phyloP scores from a whole-genome alignment of 2,113 vertebrate species.

The Callionymus lyra region DNA sequence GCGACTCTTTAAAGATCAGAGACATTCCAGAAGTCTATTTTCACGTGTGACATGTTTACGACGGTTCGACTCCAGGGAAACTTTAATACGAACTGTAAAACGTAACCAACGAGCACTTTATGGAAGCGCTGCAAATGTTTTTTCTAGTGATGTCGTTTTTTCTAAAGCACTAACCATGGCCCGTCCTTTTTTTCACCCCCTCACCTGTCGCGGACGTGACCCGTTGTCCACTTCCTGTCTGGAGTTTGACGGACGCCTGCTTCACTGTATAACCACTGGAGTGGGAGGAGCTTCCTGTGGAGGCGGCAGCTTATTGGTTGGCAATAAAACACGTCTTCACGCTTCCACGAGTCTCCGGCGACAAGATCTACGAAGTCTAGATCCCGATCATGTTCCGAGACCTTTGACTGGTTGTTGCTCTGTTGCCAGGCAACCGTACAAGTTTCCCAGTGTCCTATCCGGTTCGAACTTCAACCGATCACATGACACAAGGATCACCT shows the following conservation, averaged over 20 bases:
- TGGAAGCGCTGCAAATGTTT: conserved; percentile 68
- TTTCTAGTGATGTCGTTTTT: conserved; percentile 72
- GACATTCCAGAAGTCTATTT: conserved; percentile 94
- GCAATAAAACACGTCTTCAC: conserved; percentile 65
- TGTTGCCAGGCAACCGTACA: too few species aligned
- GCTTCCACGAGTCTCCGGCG: conserved; percentile 11
- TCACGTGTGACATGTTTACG: conserved; percentile 79
- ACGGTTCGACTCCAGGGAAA: conserved; percentile 76
- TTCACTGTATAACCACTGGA: neutral
- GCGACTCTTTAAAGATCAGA: conserved; percentile 72
- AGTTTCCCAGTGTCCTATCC: too few species aligned
- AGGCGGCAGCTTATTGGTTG: conserved; percentile 8
- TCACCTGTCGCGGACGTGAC: neutral
- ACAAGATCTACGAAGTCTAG: too few species aligned
- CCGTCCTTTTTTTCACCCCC: neutral
- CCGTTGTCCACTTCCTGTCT: neutral
- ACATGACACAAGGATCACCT: too few species aligned
- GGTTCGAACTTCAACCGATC: too few species aligned
- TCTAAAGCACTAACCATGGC: conserved; percentile 57
- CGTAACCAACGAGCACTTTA: conserved; percentile 76
- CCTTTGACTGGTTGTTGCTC: too few species aligned
- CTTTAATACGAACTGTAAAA: conserved; percentile 74
- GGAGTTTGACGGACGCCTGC: too few species aligned
- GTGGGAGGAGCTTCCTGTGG: conserved; percentile 23
- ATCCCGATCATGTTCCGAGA: too few species aligned